Percentiles rank a stretch among this genome's conserved stretches.
phyloP scores from a whole-genome alignment of 2,113 vertebrate genomes.

The Apodemus speciosus region DNA sequence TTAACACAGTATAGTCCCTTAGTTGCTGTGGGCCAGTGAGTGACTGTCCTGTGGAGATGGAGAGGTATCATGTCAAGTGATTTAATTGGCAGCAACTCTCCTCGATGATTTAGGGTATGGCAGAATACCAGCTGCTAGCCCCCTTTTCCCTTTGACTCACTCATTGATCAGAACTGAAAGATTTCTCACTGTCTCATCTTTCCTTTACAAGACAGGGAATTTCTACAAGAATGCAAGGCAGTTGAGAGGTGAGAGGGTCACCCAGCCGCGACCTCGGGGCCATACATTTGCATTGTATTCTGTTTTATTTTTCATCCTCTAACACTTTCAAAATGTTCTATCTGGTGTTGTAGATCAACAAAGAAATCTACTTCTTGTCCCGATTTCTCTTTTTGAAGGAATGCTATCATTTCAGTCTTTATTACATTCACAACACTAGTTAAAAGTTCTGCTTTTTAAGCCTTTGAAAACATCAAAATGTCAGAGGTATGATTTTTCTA shows the following conservation, averaged over 20 bases:
- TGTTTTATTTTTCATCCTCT: background rate
- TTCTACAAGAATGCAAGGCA: background rate
- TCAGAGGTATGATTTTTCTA: background rate
- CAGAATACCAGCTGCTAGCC: rapidly evolving
- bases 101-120: background rate
- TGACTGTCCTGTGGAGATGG: background rate
- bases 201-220: background rate
- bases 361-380: background rate
- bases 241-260: background rate
- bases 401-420: background rate
- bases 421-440: background rate
- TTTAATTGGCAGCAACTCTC: background rate
- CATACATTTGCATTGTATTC: background rate
- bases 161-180: background rate
- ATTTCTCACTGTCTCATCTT: background rate
- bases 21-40: background rate
- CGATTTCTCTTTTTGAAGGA: background rate
- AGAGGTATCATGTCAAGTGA: no score
- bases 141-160: background rate
- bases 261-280: background rate
- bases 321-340: background rate
- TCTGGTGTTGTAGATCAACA: background rate
- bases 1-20: background rate
- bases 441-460: background rate
- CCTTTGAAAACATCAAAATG: background rate